These are phyloP conservation scores for Elmis aenea DNA, from an alignment of 2,888 invertebrate genomes.

Conservation along the genomic window DNA sequence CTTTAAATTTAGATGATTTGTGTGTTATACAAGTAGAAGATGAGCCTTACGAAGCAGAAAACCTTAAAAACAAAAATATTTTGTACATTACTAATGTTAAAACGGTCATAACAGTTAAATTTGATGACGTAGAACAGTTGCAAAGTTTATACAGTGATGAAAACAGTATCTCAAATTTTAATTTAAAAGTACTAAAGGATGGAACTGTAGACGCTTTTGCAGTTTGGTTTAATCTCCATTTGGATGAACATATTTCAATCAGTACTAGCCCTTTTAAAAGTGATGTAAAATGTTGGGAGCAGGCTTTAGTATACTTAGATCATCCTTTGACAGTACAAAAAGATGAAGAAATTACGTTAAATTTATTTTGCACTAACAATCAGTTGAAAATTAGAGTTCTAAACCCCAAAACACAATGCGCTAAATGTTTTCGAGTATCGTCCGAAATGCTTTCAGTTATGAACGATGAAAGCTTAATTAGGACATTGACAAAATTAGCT, in stretches of 20 bases:
- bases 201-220: conserved; percentile 62
- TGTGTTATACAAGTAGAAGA: conserved; percentile 39
- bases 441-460: conserved; percentile 35
- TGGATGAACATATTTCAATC: conserved; percentile 58
- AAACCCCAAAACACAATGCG: conserved; percentile 16
- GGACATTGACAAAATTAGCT: conserved; percentile 36
- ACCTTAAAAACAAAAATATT: conserved; percentile 53
- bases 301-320: conserved; percentile 63
- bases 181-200: conserved; percentile 42
- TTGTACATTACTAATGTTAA: conserved; percentile 56
- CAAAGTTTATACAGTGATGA: conserved; percentile 33
- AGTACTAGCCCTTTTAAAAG: conserved; percentile 56
- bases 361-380: conserved; percentile 45
- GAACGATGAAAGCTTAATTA: conserved; percentile 40
- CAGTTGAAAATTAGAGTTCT: conserved; percentile 31
- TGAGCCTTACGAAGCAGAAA: conserved; percentile 67
- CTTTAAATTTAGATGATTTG: conserved; percentile 36
- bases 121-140: conserved; percentile 54
- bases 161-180: conserved; percentile 26
- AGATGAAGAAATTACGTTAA: conserved; percentile 39
- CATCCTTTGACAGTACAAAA: conserved; percentile 40
- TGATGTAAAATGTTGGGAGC: conserved; percentile 67
- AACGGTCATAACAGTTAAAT: conserved; percentile 57
- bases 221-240: conserved; percentile 69
- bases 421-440: conserved; percentile 32